phyloP scores from a whole-genome alignment of 2,113 vertebrate genomes.

The Gavia stellata region DNA sequence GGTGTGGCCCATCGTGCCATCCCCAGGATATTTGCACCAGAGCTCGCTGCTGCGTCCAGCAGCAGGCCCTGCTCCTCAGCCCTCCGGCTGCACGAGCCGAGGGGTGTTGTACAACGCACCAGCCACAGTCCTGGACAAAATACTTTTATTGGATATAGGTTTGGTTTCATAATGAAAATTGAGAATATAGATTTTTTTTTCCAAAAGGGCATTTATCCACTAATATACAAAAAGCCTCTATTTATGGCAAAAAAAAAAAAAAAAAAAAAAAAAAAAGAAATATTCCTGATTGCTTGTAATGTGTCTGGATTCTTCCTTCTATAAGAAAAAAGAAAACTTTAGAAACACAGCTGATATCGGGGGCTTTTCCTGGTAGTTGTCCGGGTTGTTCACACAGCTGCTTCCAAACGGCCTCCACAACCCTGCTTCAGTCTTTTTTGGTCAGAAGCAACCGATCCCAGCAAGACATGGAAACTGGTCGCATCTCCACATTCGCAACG shows the following conservation, averaged over 20 bases:
- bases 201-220: neutral
- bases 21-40: neutral
- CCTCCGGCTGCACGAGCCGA: neutral
- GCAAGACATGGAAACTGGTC: neutral
- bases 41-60: neutral
- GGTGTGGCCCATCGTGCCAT: neutral
- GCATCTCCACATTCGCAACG: rapidly evolving
- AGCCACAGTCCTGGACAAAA: slow-evolving; percentile 12
- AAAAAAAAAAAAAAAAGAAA: neutral
- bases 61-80: neutral
- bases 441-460: neutral
- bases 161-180: slow-evolving; percentile 2
- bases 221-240: slow-evolving; percentile 40
- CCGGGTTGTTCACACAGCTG: neutral
- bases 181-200: neutral
- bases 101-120: neutral
- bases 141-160: slow-evolving; percentile 30
- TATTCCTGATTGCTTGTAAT: neutral
- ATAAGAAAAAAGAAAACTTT: neutral
- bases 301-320: neutral
- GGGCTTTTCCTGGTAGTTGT: neutral
- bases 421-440: neutral
- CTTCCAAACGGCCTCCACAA: neutral
- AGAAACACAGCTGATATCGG: neutral
- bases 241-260: neutral